Conservation (phyloP, 2,888 invertebrate genomes). For the Stenolophus ochropezus region DNA sequence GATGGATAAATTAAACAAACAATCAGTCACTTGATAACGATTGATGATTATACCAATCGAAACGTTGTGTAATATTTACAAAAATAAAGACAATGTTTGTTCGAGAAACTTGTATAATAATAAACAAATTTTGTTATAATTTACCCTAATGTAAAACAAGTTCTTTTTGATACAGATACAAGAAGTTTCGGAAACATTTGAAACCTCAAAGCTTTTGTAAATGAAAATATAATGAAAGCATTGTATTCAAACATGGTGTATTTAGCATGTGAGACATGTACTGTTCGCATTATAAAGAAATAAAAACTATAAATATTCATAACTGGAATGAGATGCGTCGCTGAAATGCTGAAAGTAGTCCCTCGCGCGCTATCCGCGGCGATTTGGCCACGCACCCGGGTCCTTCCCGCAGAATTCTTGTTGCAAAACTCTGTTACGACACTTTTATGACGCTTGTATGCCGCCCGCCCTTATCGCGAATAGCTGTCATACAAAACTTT, state of each 20-base stretch:
- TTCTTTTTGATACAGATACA: neutral
- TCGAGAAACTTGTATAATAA: too few species aligned
- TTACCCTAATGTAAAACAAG: too few species aligned
- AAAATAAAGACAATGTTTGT: too few species aligned
- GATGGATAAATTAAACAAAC: too few species aligned
- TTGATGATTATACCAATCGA: too few species aligned
- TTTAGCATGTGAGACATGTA: slow-evolving; percentile 1
- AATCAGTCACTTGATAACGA: too few species aligned
- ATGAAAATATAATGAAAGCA: neutral
- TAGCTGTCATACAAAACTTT: neutral
- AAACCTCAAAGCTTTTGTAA: neutral
- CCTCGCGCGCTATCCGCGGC: slow-evolving; percentile 21
- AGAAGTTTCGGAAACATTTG: neutral
- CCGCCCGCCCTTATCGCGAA: slow-evolving; percentile 22
- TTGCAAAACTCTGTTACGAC: slow-evolving; percentile 29
- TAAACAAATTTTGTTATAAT: too few species aligned
- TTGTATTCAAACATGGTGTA: neutral
- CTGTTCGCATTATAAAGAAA: slow-evolving; percentile 36
- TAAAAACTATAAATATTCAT: slow-evolving; percentile 58
- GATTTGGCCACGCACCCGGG: slow-evolving; percentile 28
- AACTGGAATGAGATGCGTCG: slow-evolving; percentile 25
- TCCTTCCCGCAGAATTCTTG: slow-evolving; percentile 20
- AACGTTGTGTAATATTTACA: too few species aligned
- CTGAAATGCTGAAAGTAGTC: slow-evolving; percentile 38
- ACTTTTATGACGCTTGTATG: slow-evolving; percentile 36